These are phyloP conservation scores for Cephus pygmeus DNA, from an alignment of 2,888 invertebrate genomes.

Conservation along the genomic window DNA sequence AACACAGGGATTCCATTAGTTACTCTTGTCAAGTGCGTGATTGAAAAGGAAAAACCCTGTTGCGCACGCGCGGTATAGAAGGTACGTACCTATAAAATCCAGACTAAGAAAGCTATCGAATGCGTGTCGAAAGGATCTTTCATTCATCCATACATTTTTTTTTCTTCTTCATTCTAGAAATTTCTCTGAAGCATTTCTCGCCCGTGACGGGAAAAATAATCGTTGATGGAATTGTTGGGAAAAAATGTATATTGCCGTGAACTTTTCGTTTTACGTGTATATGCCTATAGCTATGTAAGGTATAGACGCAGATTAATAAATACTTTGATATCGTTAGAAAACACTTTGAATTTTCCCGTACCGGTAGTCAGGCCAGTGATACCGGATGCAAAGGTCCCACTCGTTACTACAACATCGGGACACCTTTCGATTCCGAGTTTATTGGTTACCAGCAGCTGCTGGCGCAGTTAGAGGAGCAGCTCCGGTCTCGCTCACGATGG, in stretches of 20 bases:
- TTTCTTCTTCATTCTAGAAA: neutral
- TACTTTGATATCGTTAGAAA: neutral
- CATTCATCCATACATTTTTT: neutral
- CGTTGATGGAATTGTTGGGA: neutral
- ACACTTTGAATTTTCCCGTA: neutral
- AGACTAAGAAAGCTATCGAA: neutral
- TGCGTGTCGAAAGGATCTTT: neutral
- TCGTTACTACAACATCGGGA: constrained; percentile 1
- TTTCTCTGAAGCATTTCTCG: neutral
- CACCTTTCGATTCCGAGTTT: constrained; percentile 23
- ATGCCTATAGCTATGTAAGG: constrained; percentile 4
- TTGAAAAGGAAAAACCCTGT: constrained; percentile 11
- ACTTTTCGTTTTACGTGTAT: neutral
- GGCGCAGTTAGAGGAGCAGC: neutral
- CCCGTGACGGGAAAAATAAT: neutral
- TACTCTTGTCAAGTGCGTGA: constrained; percentile 21
- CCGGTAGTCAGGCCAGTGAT: neutral
- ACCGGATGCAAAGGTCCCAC: constrained; percentile 4
- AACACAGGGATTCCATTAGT: constrained; percentile 23
- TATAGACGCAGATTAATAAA: neutral
- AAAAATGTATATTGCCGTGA: neutral
- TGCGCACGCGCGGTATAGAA: neutral
- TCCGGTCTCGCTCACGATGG: constrained; percentile 1
- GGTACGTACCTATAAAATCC: neutral
- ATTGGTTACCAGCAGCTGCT: constrained; percentile 15